A percentile compares a stretch with the other conserved stretches of the same genome.
Evolutionary conservation across 2,113 vertebrate genomes (phyloP).

Genomic region (Phyllopteryx taeniolatus): DNA sequence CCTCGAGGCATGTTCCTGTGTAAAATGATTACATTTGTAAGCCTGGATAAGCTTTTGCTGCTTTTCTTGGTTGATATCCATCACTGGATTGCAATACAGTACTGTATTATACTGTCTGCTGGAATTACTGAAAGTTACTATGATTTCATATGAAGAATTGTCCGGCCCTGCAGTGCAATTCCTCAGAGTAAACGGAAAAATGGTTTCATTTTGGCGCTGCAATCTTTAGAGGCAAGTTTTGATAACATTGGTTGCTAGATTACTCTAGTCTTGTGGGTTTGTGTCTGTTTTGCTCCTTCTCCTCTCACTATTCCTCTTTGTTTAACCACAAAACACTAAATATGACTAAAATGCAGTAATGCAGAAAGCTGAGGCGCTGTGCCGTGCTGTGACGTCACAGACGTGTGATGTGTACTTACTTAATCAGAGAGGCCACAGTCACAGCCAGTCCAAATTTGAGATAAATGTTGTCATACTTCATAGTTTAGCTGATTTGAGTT

Average conservation of each 20-base stretch:
- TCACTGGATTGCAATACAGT: not conserved
- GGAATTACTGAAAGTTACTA: not conserved
- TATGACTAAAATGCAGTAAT: not conserved
- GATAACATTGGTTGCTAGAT: too few species aligned
- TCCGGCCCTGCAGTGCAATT: not conserved
- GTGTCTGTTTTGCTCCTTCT: not conserved
- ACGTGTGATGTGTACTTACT: too few species aligned
- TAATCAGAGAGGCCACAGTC: too few species aligned
- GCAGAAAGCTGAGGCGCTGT: too few species aligned
- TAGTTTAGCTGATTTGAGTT: too few species aligned
- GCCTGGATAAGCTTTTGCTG: not conserved
- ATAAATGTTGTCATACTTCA: too few species aligned
- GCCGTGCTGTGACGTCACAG: too few species aligned
- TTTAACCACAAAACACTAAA: too few species aligned
- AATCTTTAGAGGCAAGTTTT: too few species aligned
- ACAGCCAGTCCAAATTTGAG: too few species aligned
- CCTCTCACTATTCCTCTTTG: not conserved
- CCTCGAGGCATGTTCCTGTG: not conserved
- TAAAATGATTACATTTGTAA: too few species aligned
- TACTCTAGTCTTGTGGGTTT: too few species aligned
- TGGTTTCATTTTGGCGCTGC: not conserved
- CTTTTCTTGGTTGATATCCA: not conserved
- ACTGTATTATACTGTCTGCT: not conserved
- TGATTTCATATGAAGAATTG: not conserved
- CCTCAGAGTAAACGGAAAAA: not conserved